These are phyloP conservation scores for Porites lobata DNA, from an alignment of 92 coral and sea anemone species.

Conservation along the genomic window DNA sequence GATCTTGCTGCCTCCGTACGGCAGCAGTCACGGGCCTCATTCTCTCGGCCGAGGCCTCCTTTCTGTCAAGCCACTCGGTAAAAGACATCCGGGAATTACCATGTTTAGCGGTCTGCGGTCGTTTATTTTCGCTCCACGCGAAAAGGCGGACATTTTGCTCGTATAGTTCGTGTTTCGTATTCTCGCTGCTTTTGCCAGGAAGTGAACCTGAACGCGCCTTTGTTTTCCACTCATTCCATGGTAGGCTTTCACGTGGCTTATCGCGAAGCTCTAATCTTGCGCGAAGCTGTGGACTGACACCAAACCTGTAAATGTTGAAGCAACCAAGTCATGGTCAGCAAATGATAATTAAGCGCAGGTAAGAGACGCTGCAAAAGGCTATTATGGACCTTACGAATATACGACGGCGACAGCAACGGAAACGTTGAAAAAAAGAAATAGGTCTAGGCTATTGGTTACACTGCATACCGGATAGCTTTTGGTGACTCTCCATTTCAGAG, in stretches of 20 bases:
- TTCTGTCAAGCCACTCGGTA: slow-evolving; percentile 47
- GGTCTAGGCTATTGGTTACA: too few relatives aligned
- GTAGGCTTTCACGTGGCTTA: slow-evolving; percentile 48
- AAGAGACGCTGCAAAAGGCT: too few relatives aligned
- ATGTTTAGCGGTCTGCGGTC: slow-evolving; percentile 22
- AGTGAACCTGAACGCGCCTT: slow-evolving; percentile 26
- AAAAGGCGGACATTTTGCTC: neutral
- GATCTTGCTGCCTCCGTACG: neutral
- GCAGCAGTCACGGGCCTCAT: slow-evolving; percentile 25
- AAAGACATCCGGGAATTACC: slow-evolving; percentile 33
- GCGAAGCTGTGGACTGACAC: slow-evolving; percentile 37
- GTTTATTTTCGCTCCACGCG: slow-evolving; percentile 48
- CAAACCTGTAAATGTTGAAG: slow-evolving; percentile 1
- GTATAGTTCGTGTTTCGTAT: slow-evolving; percentile 1
- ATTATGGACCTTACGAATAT: too few relatives aligned
- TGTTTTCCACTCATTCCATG: slow-evolving; percentile 53
- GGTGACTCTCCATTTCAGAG: too few relatives aligned
- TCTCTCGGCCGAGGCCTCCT: slow-evolving; percentile 13
- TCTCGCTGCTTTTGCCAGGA: slow-evolving; percentile 14
- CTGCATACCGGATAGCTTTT: too few relatives aligned
- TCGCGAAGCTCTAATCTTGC: slow-evolving; percentile 34
- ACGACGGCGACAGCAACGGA: too few relatives aligned
- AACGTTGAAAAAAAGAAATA: too few relatives aligned
- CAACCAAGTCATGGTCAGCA: neutral
- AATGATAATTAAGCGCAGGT: too few relatives aligned